Percentiles rank a stretch among this genome's conserved stretches.
phyloP scores from a whole-genome alignment of 2,888 invertebrate species.

The Agonopterix subpropinquella region DNA sequence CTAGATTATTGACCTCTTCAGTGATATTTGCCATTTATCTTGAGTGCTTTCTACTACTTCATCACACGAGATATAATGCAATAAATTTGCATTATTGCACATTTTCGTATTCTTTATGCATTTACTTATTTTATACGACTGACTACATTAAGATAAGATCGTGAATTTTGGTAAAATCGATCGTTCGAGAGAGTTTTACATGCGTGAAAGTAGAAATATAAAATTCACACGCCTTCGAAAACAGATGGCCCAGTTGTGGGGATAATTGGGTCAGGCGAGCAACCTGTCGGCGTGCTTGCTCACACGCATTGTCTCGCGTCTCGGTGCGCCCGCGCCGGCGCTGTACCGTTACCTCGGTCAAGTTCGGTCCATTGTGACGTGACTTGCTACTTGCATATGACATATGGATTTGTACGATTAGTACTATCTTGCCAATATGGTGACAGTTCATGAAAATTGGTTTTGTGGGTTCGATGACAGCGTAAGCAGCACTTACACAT shows the following conservation, averaged over 20 bases:
- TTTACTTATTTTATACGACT: too few relatives aligned
- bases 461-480: too few relatives aligned
- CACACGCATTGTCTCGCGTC: constrained; percentile 66
- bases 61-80: too few relatives aligned
- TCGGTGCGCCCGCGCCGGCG: constrained; percentile 31
- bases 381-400: constrained; percentile 37
- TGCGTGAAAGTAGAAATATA: constrained; percentile 47
- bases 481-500: too few relatives aligned
- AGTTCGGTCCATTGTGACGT: constrained; percentile 64
- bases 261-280: constrained; percentile 72
- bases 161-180: neutral
- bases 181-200: constrained; percentile 14
- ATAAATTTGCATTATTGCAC: too few relatives aligned
- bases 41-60: too few relatives aligned
- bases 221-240: constrained; percentile 63
- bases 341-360: constrained; percentile 69
- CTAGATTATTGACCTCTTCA: too few relatives aligned
- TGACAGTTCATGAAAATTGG: too few relatives aligned
- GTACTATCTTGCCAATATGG: neutral
- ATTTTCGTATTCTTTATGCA: too few relatives aligned
- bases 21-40: too few relatives aligned
- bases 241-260: constrained; percentile 54
- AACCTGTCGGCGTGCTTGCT: constrained; percentile 53
- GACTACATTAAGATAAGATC: neutral
- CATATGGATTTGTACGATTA: constrained; percentile 34